Conservation (phyloP, 2,797 vertebrate species). For the Lerista edwardsae region DNA sequence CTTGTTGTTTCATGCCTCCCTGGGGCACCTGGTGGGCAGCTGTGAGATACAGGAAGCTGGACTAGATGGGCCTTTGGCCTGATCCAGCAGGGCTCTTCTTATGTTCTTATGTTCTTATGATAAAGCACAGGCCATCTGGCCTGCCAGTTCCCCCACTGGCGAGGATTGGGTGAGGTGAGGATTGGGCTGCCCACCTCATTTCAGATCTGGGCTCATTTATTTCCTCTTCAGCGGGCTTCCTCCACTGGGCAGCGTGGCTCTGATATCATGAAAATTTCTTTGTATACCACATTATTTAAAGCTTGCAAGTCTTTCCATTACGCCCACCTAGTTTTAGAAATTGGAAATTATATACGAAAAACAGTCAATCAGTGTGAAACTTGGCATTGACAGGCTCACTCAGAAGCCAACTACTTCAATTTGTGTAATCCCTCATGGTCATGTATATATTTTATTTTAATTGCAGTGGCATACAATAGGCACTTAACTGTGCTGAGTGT, state of each 20-base stretch:
- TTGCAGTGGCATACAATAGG: not conserved
- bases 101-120: not conserved
- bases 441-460: not conserved
- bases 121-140: no score
- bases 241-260: not conserved
- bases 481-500: not conserved
- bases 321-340: slow-evolving; percentile 21
- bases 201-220: not conserved
- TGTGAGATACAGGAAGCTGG: no score
- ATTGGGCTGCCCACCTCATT: no score
- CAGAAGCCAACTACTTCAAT: slow-evolving; percentile 25
- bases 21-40: no score
- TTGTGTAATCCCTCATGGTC: not conserved
- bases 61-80: no score
- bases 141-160: no score
- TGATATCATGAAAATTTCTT: slow-evolving; percentile 5
- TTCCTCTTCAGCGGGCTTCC: slow-evolving; percentile 1
- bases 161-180: no score
- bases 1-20: no score
- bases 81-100: no score
- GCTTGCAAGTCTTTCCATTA: slow-evolving; percentile 28
- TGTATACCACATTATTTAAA: not conserved
- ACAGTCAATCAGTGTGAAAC: not conserved
- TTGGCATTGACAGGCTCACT: not conserved
- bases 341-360: slow-evolving; percentile 20